Base-by-base conservation (phyloP, 2,888 invertebrate species). In the Polymixis flavicincta region DNA sequence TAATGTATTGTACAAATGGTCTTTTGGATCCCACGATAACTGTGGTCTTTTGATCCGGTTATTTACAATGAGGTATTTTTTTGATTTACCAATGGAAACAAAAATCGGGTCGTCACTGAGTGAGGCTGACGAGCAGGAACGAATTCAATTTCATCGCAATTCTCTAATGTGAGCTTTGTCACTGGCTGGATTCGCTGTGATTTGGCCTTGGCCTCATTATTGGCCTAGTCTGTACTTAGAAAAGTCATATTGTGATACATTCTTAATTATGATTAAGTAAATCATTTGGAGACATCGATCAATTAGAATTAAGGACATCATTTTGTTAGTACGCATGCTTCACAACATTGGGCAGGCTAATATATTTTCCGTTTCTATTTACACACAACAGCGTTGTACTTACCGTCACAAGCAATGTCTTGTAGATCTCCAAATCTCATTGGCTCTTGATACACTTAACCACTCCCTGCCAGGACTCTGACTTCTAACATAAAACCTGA, bases 1-100 rank as follows among this genome's bases (percentile, higher is more conserved):
- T 73, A 42, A 77, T 72, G 45, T 83, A 64, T 70, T 74, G 74
- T 82, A 80, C 82, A 84, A 48, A 52, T 72, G 79, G 50, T 14
- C 17, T 48, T 66, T 77, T 61, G 84, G 74, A 83, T 83, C 71
- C 70, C 84, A 82, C 80, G 5, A 66, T 37, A 63, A 4, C 0
- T 74, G 74, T 82, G 84, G 84, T 60, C 22, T 82, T 50, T 37
- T 14, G 57, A 80, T 68, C 74, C 55, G 42, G 57, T 82, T 78
- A 74, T 68, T 74, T 60, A 70, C 64, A 79, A 54, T n/a, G 19
- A 32, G 50, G 8, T 60, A 52, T 32, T 32, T 55, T 55, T n/a
- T 11, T 68, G 25, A 48, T 54, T 48, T 25, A 37, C 25, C 14
- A 22, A 48, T 63, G 52, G 25, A 11, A 25, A 54, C 1, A 17